Percentiles rank a stretch among this genome's conserved stretches.
These are phyloP conservation scores for Saccopteryx leptura DNA, from an alignment of 2,113 vertebrate genomes.

Conservation along the genomic window DNA sequence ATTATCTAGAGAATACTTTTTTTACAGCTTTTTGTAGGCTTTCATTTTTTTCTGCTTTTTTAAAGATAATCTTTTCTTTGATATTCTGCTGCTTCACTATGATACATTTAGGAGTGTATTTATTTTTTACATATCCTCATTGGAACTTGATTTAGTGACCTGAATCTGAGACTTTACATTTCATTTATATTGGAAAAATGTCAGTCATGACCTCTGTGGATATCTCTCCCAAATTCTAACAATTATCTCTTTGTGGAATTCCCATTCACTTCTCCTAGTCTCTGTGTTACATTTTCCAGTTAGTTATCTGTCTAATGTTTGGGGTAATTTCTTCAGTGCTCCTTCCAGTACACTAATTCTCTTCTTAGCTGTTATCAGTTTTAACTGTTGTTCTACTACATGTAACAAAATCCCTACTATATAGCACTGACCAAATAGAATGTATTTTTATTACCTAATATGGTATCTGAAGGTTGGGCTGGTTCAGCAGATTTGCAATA, in stretches of 20 bases:
- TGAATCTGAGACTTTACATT: neutral
- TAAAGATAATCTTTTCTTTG: neutral
- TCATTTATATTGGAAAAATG: neutral
- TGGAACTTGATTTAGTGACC: neutral
- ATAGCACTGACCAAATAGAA: neutral
- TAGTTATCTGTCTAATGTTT: neutral
- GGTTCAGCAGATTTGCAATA: neutral
- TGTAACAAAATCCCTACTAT: neutral
- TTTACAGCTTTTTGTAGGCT: neutral
- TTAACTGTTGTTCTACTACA: neutral
- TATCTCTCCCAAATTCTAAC: neutral
- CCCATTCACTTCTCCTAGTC: neutral
- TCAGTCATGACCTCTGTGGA: neutral
- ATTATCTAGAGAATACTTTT: neutral
- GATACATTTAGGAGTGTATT: neutral
- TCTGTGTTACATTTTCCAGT: neutral
- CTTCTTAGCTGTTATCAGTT: neutral
- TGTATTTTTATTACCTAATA: neutral
- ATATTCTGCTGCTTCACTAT: neutral
- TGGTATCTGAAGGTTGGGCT: neutral
- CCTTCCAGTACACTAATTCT: neutral
- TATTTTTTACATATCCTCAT: neutral
- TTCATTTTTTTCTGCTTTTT: neutral
- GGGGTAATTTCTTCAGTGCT: neutral
- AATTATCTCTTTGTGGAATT: neutral